Evolutionary conservation across 2,113 vertebrate genomes (phyloP), one percentile per base, ranked within the genome.

Genomic region (Petromus typicus): DNA sequence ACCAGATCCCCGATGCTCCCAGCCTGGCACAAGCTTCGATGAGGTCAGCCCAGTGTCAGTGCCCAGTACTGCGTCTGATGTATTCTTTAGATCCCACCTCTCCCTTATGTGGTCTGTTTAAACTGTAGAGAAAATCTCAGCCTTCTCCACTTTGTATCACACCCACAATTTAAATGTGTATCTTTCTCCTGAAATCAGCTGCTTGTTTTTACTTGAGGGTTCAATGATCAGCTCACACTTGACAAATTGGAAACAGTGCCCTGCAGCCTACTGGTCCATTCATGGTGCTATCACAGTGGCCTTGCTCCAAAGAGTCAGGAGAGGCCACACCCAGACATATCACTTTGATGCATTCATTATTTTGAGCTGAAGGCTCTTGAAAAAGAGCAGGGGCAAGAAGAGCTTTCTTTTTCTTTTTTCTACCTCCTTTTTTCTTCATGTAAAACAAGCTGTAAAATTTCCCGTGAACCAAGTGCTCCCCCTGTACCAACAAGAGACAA

Each of bases 131-230:
- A n/a, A 54, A 93, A 93, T 40, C 30, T 83, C n/a, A 89, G 51
- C 4, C 32, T 7, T 88, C 69, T 69, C 48, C 1, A 10, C 45
- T 97, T 79, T 84, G 54, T 78, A 59, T 92, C 69, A 82, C 93
- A 83, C 40, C 45, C 80, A 87, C 30, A 25, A 40, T n/a, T 81
- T 66, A 93, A 87, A 87, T 69, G 20, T 66, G 81, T n/a, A 66
- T 73, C 43, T 96, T 95, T 90, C 81, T 90, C 64, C 27, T 80
- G 80, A 78, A 91, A 71, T 54, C 11, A 37, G 75, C 79, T 37
- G 25, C 37, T 57, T 66, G n/a, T 56, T 48, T 73, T 85, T 34
- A 84, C 51, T 69, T 89, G 56, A 61, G n/a, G 1, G 17, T 34
- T 92, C 3, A 66, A 1, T 63, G 54, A 92, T 89, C 86, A 73